A percentile compares a stretch with the other conserved stretches of the same genome.
phyloP scores from a whole-genome alignment of 2,113 vertebrate genomes.

The Pseudorectes ferrugineus region DNA sequence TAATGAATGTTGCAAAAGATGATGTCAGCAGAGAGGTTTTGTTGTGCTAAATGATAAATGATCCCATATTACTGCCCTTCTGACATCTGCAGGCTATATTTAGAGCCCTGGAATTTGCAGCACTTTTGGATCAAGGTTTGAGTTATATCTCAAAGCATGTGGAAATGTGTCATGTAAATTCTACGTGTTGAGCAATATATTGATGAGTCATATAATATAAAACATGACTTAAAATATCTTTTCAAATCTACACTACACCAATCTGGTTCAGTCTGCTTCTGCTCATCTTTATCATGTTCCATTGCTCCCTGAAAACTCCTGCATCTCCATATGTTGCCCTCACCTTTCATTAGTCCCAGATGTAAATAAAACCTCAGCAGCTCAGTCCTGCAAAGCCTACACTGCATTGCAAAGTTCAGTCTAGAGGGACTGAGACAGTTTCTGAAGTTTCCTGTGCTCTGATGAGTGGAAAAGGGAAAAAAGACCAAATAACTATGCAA shows the following conservation, averaged over 20 bases:
- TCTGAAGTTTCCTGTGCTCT: not conserved
- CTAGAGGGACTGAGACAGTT: not conserved
- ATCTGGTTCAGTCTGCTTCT: not conserved
- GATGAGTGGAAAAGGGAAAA: not conserved
- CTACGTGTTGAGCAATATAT: not conserved
- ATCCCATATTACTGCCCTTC: not conserved
- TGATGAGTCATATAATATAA: slow-evolving; percentile 7
- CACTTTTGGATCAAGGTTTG: not conserved
- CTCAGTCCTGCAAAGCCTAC: not conserved
- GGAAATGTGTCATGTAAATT: not conserved
- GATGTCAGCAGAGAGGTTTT: not conserved
- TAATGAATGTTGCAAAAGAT: not conserved
- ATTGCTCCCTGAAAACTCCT: not conserved
- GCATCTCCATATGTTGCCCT: not conserved
- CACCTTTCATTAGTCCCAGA: not conserved
- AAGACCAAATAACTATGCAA: not conserved
- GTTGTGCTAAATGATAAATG: not conserved
- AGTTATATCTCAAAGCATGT: not conserved
- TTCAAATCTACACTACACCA: not conserved
- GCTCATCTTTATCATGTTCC: not conserved
- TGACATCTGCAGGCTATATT: not conserved
- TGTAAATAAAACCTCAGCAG: not conserved
- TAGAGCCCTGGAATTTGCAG: not conserved
- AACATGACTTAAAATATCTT: slow-evolving; percentile 15
- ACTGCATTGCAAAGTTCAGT: not conserved